A percentile compares a stretch with the other conserved stretches of the same genome.
phyloP scores from a whole-genome alignment of 2,113 vertebrate genomes.

The Origma solitaria region DNA sequence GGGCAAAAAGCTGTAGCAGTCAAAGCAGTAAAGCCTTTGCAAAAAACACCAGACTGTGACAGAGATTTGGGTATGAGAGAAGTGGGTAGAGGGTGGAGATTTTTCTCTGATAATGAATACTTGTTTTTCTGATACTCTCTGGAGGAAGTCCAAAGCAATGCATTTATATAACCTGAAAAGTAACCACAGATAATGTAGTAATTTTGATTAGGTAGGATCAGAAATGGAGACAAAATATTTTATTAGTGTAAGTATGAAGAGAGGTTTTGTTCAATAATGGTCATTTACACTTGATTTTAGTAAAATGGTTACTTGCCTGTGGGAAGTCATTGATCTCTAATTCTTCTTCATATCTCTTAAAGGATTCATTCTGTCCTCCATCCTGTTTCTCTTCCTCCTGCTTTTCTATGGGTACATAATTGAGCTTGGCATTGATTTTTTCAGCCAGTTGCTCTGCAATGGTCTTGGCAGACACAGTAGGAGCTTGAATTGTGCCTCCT shows the following conservation, averaged over 20 bases:
- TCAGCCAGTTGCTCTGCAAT: slow-evolving; percentile 97
- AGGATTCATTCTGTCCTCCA: slow-evolving; percentile 90
- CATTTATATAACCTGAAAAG: not conserved
- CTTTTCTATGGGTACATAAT: slow-evolving; percentile 98
- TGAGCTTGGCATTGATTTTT: slow-evolving; percentile 99
- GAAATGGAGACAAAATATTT: not conserved
- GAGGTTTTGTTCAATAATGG: not conserved
- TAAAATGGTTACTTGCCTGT: slow-evolving; percentile 77
- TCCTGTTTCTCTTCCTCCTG: slow-evolving; percentile 96
- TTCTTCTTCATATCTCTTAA: slow-evolving; percentile 98
- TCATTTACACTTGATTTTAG: not conserved
- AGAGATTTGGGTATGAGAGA: not conserved
- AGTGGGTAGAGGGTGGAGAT: not conserved
- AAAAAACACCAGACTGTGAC: not conserved
- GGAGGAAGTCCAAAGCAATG: not conserved
- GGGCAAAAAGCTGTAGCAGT: not conserved
- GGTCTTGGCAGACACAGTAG: slow-evolving; percentile 96
- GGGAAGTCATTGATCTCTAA: slow-evolving; percentile 99
- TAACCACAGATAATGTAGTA: not conserved
- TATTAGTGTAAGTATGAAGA: not conserved
- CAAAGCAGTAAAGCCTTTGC: not conserved
- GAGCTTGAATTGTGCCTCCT: slow-evolving; percentile 92
- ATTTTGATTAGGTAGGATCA: not conserved
- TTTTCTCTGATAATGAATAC: not conserved
- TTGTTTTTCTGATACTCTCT: not conserved